These are phyloP conservation scores for Pasiphila rectangulata DNA, from an alignment of 2,888 invertebrate genomes.

Conservation along the genomic window DNA sequence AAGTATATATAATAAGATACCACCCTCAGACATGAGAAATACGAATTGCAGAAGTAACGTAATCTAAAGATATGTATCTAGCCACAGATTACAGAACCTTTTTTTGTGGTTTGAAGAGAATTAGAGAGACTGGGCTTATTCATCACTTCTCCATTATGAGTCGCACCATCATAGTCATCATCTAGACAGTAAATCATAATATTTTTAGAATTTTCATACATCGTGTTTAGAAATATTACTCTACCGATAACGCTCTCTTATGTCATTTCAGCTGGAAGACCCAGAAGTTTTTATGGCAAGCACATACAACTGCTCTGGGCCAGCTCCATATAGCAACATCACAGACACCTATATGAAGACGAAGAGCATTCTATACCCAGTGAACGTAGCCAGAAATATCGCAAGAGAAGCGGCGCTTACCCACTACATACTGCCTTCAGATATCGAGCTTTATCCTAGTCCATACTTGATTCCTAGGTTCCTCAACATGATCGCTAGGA, in stretches of 20 bases:
- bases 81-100: no score
- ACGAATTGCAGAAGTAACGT: no score
- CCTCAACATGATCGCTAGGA: constrained; percentile 90
- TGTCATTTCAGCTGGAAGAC: constrained; percentile 83
- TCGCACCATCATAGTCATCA: no score
- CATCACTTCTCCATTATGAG: no score
- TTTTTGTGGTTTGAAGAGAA: no score
- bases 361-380: constrained; percentile 91
- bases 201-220: no score
- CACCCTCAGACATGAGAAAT: no score
- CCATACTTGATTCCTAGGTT: constrained; percentile 89
- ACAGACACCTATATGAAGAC: constrained; percentile 88
- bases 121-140: no score
- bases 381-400: constrained; percentile 94
- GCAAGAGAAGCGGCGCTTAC: constrained; percentile 91
- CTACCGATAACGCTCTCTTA: not conserved
- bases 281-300: constrained; percentile 82
- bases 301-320: constrained; percentile 86
- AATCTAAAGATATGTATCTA: no score
- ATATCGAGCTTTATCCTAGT: constrained; percentile 95
- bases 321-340: constrained; percentile 84
- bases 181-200: no score
- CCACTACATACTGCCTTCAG: constrained; percentile 91
- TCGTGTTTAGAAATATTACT: no score
- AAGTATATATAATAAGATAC: no score